Base-by-base conservation (phyloP, 2,113 vertebrate species). In the Dissostichus mawsoni region DNA sequence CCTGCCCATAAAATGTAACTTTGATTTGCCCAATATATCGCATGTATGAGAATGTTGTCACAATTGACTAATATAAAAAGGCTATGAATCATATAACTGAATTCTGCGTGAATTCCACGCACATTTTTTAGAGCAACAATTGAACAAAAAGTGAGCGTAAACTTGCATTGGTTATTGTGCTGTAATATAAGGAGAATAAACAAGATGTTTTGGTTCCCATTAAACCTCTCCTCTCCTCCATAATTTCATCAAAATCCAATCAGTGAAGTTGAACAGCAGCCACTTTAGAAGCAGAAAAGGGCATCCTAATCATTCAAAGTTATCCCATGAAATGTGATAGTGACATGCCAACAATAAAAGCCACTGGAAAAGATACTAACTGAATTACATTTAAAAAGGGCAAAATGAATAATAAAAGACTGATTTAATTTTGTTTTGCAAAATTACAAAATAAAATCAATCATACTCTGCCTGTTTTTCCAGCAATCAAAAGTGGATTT, bases 401-500 rank as follows among this genome's bases (percentile, higher is more conserved):
- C 9, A 64, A 83, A 76, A 83, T 71, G 50, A 61, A 63, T 56
- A 84, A 78, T 85, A 23, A 18, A 33, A 53, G 50, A 47, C 66
- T 76, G 72, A 87, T 84, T 88, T 48, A 20, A 86, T 90, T 87
- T 75, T 4, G 76, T 85, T 87, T 86, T 69, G 61, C 55, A 61
- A 69, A 86, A 82, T 86, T 81, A 72, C 65, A 76, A 85, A 84
- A 74, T 76, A 29, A 55, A 78, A 85, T 82, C 80, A 87, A 85
- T 88, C 72, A 85, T 63, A 25, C 13, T n/a, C 82, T 83, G 59
- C 44, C 76, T 50, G 47, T 84, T 84, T 87, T 89, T 81, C 85
- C 85, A 73, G 51, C 77, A 80, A 84, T 80, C 77, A 85, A 69
- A 89, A 77, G 9, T 51, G 80, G 79, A 80, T 90, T 83, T 90